Evolutionary conservation across 2,113 vertebrate species (phyloP), one percentile per base, ranked within the genome.

Genomic region (Cephalopterus ornatus): DNA sequence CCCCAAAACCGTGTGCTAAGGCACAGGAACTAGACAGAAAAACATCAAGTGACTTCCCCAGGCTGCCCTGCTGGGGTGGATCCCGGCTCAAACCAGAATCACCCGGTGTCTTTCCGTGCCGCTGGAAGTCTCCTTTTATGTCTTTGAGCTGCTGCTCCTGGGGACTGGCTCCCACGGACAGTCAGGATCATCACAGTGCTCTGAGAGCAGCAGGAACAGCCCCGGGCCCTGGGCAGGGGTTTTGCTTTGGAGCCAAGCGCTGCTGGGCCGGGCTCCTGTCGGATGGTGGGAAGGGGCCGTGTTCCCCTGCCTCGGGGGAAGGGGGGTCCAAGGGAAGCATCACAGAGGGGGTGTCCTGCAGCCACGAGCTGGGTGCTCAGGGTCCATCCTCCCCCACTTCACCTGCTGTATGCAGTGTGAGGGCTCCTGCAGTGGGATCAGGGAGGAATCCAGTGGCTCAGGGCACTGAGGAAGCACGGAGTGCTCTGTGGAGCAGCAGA

Each of bases 11-110:
- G 8, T 26, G 47, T 85, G 77, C 37, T 71, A 4, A 86, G 77
- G 67, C 35, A 23, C 92, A 71, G 92, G 81, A 82, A 61, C 74
- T 42, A n/a, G 72, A 27, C 46, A 26, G 7, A 47, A 75, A 85
- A 63, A 67, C 85, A 88, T 88, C 83, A 80, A 49, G 89, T 2
- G 2, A 3, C 62, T 79, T 70, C 22, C 49, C 68, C 8, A 1
- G 67, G 86, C 75, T 88, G 79, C 79, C 89, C 89, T 91, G 75
- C 93, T 86, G 87, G 52, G 87, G 15, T n/a, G 55, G 80, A 50
- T 76, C 17, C 75, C 8, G 4, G 62, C 84, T 91, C 84, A 56
- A 62, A 76, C 37, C 61, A 66, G 80, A 80, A 24, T 32, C 56
- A 56, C 63, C 84, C 74, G 0, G 28, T 37, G 83, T 87, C 44